Conservation (phyloP, 2,888 invertebrate genomes). For the Gastracanthus pulcherrimus region DNA sequence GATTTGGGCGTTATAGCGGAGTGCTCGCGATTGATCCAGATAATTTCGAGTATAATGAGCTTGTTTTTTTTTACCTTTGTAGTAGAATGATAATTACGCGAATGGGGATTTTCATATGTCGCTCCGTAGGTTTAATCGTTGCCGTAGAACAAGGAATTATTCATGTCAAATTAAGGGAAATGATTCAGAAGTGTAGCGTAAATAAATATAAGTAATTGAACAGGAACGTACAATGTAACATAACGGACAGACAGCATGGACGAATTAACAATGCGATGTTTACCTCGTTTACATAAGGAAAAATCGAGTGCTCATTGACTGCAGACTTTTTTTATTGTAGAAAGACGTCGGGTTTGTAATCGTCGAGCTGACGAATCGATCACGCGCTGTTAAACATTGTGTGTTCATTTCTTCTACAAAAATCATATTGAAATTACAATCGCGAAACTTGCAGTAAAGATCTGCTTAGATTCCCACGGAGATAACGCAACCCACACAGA, state of each 20-base stretch:
- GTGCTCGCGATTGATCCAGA: not conserved
- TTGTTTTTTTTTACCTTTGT: not conserved
- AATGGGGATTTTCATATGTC: too few species aligned
- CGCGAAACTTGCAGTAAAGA: not conserved
- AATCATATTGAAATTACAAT: not conserved
- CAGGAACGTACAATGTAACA: not conserved
- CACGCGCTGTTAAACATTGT: not conserved
- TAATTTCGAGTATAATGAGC: not conserved
- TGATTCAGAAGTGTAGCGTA: too few species aligned
- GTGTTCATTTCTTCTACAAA: not conserved
- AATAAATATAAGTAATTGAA: not conserved
- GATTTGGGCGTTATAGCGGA: not conserved
- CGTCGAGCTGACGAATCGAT: not conserved
- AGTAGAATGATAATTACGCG: not conserved
- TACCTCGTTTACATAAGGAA: too few species aligned
- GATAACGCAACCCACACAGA: constrained; percentile 3
- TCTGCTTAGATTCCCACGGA: constrained; percentile 20
- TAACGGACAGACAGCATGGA: not conserved
- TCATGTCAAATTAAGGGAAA: too few species aligned
- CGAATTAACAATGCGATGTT: too few species aligned
- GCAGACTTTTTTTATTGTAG: too few species aligned
- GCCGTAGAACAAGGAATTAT: too few species aligned
- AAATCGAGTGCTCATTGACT: too few species aligned
- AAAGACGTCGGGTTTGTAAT: too few species aligned
- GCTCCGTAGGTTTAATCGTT: too few species aligned